A percentile compares a stretch with the other conserved stretches of the same genome.
Evolutionary conservation across 2,888 invertebrate species (phyloP).

Genomic region (Pammene aurita): DNA sequence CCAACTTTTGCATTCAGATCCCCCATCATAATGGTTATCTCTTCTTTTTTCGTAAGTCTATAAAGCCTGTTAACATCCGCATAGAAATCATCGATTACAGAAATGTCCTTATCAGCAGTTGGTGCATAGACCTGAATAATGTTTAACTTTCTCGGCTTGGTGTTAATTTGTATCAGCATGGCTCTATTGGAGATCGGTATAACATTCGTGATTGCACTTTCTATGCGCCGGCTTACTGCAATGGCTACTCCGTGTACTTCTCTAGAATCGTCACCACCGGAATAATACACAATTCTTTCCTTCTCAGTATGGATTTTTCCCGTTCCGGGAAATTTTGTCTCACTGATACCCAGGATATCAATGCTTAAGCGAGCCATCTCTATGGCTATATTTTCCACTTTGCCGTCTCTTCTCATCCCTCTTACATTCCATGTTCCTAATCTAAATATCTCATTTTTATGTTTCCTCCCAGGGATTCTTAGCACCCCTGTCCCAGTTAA

Average conservation of each 20-base stretch:
- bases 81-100: background rate
- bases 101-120: no score
- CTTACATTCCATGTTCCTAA: background rate
- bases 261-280: no score
- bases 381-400: background rate
- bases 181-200: background rate
- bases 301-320: background rate
- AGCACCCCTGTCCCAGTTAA: no score
- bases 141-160: background rate
- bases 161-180: background rate
- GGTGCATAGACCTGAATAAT: no score
- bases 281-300: background rate
- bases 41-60: background rate
- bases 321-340: background rate
- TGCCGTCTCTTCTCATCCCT: background rate
- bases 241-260: no score
- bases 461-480: no score
- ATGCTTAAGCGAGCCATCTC: constrained; percentile 2
- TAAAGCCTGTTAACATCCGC: constrained; percentile 2
- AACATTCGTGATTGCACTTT: no score
- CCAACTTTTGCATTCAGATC: no score
- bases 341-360: background rate
- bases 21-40: background rate
- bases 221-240: no score
- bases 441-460: no score